Base-by-base conservation (phyloP, 92 coral and sea anemone genomes). In the Palythoa heliodiscus region DNA sequence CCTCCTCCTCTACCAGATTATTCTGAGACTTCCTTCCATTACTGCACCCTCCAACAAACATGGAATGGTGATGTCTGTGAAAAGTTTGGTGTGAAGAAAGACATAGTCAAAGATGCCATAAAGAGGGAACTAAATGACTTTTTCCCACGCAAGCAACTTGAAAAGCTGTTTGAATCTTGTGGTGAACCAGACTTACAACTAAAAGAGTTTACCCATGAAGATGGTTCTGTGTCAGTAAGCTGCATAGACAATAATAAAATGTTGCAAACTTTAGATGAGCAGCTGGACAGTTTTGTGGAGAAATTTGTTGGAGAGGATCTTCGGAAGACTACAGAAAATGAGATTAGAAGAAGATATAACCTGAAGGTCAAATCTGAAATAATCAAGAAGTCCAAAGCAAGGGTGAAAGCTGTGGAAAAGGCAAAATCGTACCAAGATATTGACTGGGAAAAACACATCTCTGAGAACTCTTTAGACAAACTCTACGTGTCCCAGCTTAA, bases 81-180 rank as follows among this genome's bases (percentile, higher is more conserved):
- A n/a, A 54, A 54, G 47, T 75, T 74, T 75, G 81, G 68, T 23
- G 2, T 76, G 38, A 38, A 23, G 37, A 83, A 88, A 63, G 78
- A 76, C 39, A 29, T 47, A 17, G 78, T 76, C 52, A 57, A 68
- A 38, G 52, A 76, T 72, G 70, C 80, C 6, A 57, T 43, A 35
- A 29, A 53, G 7, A 76, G 91, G 54, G 84, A 73, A 39, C 23
- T 24, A 52, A 88, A 88, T 66, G 88, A 84, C 55, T 88, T 47
- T 57, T 76, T 66, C 64, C 91, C 91, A 25, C 58, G 91, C 61
- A 88, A 88, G 86, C 83, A 88, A 40, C 88, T 88, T 10, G 91
- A 88, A 50, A 55, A 88, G 22, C 69, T 88, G 53, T 13, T 88
- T 67, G 77, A 6, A 16, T 78, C 77, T 22, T 88, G 91, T 76